Percentiles rank a stretch among this genome's conserved stretches.
Conservation (phyloP, 2,113 vertebrate genomes). For the Chamaetylas fuelleborni region DNA sequence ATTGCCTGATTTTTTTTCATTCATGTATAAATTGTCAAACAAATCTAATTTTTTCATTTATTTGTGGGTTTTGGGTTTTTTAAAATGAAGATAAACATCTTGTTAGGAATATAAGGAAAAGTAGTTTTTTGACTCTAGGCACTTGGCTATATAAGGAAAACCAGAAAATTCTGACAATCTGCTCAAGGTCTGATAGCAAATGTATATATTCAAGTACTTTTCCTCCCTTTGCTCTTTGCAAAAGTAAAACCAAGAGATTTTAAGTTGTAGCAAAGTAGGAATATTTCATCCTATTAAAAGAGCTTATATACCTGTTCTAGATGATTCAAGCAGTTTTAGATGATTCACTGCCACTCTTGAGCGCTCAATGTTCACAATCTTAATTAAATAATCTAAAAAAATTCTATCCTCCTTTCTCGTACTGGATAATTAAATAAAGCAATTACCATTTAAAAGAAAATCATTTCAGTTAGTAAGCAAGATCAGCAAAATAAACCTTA, state of each 20-base stretch:
- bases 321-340: neutral
- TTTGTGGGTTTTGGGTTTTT: neutral
- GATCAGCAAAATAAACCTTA: constrained; percentile 5
- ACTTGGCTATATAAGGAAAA: neutral
- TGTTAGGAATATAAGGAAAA: neutral
- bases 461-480: neutral
- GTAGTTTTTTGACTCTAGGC: neutral
- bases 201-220: neutral
- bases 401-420: neutral
- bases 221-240: neutral
- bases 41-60: neutral
- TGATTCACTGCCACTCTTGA: neutral
- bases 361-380: neutral
- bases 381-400: constrained; percentile 15
- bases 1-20: neutral
- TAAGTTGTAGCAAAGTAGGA: neutral
- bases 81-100: neutral
- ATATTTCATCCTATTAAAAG: neutral
- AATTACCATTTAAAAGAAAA: neutral
- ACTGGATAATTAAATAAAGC: neutral
- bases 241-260: neutral
- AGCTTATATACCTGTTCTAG: neutral
- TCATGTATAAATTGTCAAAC: neutral
- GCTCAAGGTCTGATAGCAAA: neutral
- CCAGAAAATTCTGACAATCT: neutral